A percentile compares a stretch with the other conserved stretches of the same genome.
These are phyloP conservation scores for Acridotheres tristis DNA, from an alignment of 2,797 vertebrate genomes.

Conservation along the genomic window DNA sequence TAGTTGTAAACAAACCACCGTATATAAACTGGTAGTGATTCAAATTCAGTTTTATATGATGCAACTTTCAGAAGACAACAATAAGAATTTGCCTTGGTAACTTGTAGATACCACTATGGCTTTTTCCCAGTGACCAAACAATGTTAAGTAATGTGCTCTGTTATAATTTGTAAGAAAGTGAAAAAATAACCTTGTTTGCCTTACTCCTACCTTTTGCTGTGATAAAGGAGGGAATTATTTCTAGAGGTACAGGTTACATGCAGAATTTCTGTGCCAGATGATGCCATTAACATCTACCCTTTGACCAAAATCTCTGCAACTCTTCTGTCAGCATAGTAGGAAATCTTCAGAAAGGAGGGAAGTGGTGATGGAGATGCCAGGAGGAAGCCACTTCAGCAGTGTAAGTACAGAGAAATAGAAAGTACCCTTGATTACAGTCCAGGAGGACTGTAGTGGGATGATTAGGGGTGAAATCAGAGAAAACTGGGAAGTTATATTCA, in stretches of 20 bases:
- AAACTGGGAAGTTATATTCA: neutral
- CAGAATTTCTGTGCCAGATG: neutral
- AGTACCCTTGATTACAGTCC: neutral
- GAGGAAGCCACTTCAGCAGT: neutral
- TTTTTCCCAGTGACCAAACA: neutral
- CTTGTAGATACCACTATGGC: neutral
- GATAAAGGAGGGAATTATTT: neutral
- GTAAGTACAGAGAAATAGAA: neutral
- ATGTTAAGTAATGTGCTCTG: neutral
- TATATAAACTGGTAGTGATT: neutral
- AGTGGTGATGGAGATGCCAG: neutral
- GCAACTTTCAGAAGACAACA: neutral
- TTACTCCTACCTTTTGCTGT: neutral
- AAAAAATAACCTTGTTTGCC: neutral
- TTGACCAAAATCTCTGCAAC: neutral
- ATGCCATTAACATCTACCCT: neutral
- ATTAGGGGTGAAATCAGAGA: neutral
- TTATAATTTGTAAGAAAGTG: neutral
- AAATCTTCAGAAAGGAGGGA: neutral
- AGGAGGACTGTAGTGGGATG: neutral
- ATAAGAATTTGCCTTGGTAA: neutral
- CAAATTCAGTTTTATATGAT: neutral
- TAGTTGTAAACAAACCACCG: neutral
- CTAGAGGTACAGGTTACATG: neutral
- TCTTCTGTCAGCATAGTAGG: neutral